Evolutionary conservation across 2,888 invertebrate species (phyloP), one percentile per base, ranked within the genome.

Genomic region (Drosophila algonquin): DNA sequence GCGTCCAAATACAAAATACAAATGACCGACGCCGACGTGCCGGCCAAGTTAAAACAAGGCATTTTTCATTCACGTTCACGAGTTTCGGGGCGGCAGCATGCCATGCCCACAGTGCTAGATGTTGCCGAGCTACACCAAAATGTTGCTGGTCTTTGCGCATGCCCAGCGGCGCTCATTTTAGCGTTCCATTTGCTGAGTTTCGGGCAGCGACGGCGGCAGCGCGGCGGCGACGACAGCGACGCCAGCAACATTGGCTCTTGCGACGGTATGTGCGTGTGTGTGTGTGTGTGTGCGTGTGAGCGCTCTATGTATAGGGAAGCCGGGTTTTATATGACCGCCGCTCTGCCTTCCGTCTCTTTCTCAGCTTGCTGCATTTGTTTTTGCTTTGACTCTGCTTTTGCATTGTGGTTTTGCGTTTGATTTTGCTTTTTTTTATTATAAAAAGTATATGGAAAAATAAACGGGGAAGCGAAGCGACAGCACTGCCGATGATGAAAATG

Each of bases 1-100:
- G 80, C 85, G 87, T 85, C 91, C 91, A 87, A 91, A 90, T 89
- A 89, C 89, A 77, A 91, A 90, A 90, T 90, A 90, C 89, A 90
- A 90, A 91, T 90, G 91, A 90, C 81, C 88, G 85, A 80, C 87
- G 68, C 10, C 69, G 52, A 69, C 58, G 69, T 87, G 83, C 79
- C 30, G 30, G 30, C 30, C 30, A 30, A 30, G 30, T 30, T 30
- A 30, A 30, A 30, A 30, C 30, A 30, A 30, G 30, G 30, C 30
- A 30, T 30, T 30, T 30, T 30, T 30, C 30, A 30, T 30, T 30
- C 30, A 30, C 30, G 30, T 30, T 30, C 30, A 30, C 30, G 30
- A 30, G 30, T 7, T 30, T 30, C 30, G 30, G 30, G 30, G 30
- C 30, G 30, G 30, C 30, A 30, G 30, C 30, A 30, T 30, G 30